Evolutionary conservation across 2,888 invertebrate species (phyloP), one percentile per base, ranked within the genome.

Genomic region (Ichneumon xanthorius): DNA sequence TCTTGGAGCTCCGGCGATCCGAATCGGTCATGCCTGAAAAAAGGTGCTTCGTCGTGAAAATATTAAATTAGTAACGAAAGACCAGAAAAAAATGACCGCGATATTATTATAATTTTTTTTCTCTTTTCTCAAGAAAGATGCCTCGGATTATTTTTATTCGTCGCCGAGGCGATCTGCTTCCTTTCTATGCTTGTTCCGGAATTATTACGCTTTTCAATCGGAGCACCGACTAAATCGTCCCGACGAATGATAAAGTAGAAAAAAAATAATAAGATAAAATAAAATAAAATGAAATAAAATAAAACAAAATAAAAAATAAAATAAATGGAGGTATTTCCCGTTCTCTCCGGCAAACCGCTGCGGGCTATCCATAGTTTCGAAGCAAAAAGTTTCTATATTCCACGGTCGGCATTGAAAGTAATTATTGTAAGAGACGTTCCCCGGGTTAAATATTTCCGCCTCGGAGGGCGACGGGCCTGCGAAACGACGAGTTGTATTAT

Each of bases 371-470:
- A 16, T 40, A 55, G 53, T 26, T 55, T n/a, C 53, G 61, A 33
- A 33, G 33, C 16, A 61, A 30, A 61, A 58, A 81, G 53, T 84
- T 75, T 79, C 63, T 67, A 50, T 79, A 75, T 85, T 45, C 48
- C 33, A 76, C 70, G 75, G 75, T 76, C 65, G 45, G 58, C 85
- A 85, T 82, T 82, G 85, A 82, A 61, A 85, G 80, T 82, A 85
- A 85, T 85, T 85, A 82, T 85, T 85, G 82, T 70, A 85, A 85
- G 80, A 72, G 85, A 82, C 76, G 80, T 82, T 63, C 76, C 2
- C 45, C 80, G 82, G 82, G 85, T 85, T 82, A 82, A 85, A 85
- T 82, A 85, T 85, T 82, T 85, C 80, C 82, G 85, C 77, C 80
- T 68, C 53, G 82, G 63, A 80, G 45, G 76, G 67, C 82, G 79